Evolutionary conservation across 53 echinoderm and acorn worm genomes (phyloP).

Genomic region (Zoroaster sp.): DNA sequence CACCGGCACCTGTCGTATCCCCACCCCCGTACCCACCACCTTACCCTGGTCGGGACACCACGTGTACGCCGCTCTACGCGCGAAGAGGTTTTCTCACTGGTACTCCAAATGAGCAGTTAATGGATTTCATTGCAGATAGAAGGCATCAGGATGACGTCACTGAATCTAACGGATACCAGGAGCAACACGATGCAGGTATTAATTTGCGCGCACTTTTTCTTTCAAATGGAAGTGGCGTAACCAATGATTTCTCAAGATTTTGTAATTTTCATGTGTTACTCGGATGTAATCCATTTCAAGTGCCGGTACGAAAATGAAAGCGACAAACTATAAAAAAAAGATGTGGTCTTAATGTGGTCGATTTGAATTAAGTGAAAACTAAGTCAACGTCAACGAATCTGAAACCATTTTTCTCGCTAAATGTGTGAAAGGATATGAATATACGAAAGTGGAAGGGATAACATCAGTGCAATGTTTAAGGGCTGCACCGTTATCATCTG

Average conservation of each 20-base stretch:
- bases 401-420: background rate
- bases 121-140: background rate
- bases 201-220: background rate
- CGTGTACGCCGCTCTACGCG: background rate
- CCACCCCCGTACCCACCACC: constrained; percentile 35
- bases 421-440: background rate
- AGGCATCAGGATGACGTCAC: background rate
- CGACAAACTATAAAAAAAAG: background rate
- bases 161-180: background rate
- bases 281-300: background rate
- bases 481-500: background rate
- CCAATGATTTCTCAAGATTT: background rate
- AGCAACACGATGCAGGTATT: constrained; percentile 25
- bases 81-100: background rate
- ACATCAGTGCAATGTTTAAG: background rate
- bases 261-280: too few relatives aligned
- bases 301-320: background rate
- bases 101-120: background rate
- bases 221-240: background rate
- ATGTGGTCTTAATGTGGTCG: background rate
- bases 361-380: background rate
- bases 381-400: background rate
- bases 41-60: background rate
- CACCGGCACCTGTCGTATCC: background rate
- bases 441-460: background rate